Evolutionary conservation across 64 coral and sea anemone species (phyloP).

Genomic region (Actinia tenebrosa): DNA sequence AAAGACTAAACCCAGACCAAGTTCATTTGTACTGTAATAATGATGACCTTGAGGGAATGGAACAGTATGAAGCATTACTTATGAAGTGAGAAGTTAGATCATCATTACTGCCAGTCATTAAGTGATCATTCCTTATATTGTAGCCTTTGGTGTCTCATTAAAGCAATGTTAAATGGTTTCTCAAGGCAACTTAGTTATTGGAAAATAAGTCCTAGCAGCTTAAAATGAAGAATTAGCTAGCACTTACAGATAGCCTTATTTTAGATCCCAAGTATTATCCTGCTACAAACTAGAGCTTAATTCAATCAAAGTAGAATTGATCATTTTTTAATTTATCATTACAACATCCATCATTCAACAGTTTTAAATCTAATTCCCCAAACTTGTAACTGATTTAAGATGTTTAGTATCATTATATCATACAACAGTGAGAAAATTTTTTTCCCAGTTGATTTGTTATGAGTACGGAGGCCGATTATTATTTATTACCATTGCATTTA

Average conservation of each 20-base stretch:
- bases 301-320: neutral
- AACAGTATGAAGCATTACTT: neutral
- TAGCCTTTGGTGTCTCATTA: neutral
- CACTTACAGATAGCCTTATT: neutral
- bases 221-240: neutral
- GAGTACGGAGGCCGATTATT: no score
- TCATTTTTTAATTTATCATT: neutral
- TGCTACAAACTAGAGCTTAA: neutral
- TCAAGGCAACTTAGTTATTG: no score
- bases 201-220: no score
- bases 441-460: no score
- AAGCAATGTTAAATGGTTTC: neutral
- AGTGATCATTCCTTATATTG: neutral
- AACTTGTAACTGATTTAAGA: no score
- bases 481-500: no score
- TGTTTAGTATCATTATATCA: no score
- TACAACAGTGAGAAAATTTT: no score
- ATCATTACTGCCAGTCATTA: neutral
- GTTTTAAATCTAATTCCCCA: neutral
- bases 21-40: conserved; percentile 20
- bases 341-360: neutral
- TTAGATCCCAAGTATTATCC: neutral
- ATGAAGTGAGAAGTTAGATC: neutral
- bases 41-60: neutral
- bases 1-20: conserved; percentile 27